phyloP scores from a whole-genome alignment of 2,797 vertebrate species.

The Crypturellus tataupa region DNA sequence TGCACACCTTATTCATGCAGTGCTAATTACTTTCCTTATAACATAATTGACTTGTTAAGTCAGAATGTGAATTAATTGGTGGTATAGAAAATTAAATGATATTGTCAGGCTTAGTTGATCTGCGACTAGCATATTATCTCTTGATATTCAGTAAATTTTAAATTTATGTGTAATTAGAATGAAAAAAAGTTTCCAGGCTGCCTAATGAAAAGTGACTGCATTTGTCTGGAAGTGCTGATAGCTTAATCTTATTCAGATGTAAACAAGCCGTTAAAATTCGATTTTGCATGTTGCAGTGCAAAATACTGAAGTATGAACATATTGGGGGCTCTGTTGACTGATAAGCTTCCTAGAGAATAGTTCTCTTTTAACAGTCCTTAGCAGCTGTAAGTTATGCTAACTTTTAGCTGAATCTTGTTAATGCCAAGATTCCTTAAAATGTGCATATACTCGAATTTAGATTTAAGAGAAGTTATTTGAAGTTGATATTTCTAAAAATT shows the following conservation, averaged over 20 bases:
- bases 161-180: conserved; percentile 24
- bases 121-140: conserved; percentile 47
- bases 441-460: neutral
- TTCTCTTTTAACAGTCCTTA: neutral
- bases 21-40: conserved; percentile 70
- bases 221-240: conserved; percentile 6
- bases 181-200: conserved; percentile 16
- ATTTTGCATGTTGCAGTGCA: neutral
- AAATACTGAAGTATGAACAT: neutral
- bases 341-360: neutral
- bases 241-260: neutral
- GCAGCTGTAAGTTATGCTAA: neutral
- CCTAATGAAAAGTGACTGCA: neutral
- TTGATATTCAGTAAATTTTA: conserved; percentile 30
- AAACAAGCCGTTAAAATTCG: neutral
- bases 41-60: conserved; percentile 64
- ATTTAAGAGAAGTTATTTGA: neutral
- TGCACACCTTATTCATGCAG: conserved; percentile 56
- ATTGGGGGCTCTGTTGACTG: neutral
- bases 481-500: neutral
- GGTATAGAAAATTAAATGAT: conserved; percentile 63
- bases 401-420: neutral
- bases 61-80: conserved; percentile 74
- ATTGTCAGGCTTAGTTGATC: conserved; percentile 56
- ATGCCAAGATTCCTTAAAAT: neutral